A percentile compares a stretch with the other conserved stretches of the same genome.
Conservation (phyloP, 2,888 invertebrate genomes). For the Notodonta dromedarius region DNA sequence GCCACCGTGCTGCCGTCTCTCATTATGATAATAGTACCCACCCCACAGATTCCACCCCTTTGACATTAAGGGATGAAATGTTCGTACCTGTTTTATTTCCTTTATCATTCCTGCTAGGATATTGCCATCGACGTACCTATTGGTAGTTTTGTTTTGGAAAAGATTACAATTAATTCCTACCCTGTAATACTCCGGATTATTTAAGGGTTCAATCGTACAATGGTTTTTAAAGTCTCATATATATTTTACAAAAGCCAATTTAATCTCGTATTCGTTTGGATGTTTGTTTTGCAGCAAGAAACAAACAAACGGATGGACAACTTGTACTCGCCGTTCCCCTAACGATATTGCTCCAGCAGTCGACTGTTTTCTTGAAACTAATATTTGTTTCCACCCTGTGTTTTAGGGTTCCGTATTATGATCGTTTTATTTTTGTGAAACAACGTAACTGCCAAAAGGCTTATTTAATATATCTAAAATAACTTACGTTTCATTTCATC, state of each 20-base stretch:
- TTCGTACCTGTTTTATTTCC: conserved; percentile 1
- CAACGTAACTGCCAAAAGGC: background rate
- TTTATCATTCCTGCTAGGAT: background rate
- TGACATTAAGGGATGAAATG: conserved; percentile 12
- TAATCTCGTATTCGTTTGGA: conserved; percentile 18
- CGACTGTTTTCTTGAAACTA: conserved; percentile 22
- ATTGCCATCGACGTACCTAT: background rate
- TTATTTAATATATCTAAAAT: too few relatives aligned
- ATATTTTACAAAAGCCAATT: conserved; percentile 13
- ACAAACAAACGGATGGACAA: conserved; percentile 33
- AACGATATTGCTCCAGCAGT: conserved; percentile 36
- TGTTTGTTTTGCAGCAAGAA: conserved; percentile 27
- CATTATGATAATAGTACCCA: conserved; percentile 42
- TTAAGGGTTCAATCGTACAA: too few relatives aligned
- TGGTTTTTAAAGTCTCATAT: too few relatives aligned
- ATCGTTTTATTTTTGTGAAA: background rate
- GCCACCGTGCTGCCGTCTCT: conserved; percentile 27
- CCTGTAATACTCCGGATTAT: too few relatives aligned
- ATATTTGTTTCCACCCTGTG: conserved; percentile 30
- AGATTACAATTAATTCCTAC: too few relatives aligned
- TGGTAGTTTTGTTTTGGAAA: too few relatives aligned
- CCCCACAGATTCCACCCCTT: conserved; percentile 28
- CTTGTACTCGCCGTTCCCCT: conserved; percentile 27
- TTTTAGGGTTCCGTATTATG: conserved; percentile 6
- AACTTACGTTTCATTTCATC: too few relatives aligned